Conservation (phyloP, 1,140 invertebrate species). For the Helicoverpa zea region DNA sequence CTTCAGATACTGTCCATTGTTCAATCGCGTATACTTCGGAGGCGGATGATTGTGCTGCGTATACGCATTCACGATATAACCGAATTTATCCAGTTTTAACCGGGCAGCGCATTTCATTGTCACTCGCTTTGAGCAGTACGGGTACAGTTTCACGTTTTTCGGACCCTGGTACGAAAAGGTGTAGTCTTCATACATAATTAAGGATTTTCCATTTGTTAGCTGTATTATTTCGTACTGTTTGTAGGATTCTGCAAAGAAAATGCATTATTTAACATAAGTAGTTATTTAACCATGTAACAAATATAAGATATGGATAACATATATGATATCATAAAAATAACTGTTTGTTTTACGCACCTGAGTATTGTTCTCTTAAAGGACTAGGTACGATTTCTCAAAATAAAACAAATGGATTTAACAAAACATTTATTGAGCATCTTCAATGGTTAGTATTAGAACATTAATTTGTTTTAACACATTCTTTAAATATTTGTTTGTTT, state of each 20-base stretch:
- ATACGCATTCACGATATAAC: constrained; percentile 3
- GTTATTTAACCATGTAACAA: too few relatives aligned
- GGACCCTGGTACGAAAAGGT: constrained; percentile 37
- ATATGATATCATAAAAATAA: too few relatives aligned
- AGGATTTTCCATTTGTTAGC: constrained; percentile 1
- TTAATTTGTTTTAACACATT: too few relatives aligned
- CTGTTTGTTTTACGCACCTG: background rate
- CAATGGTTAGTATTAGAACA: too few relatives aligned
- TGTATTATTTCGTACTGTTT: constrained; percentile 20
- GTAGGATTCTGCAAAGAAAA: constrained; percentile 12
- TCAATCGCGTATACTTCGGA: constrained; percentile 4
- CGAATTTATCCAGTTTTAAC: constrained; percentile 18
- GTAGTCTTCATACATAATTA: constrained; percentile 42
- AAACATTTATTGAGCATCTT: too few relatives aligned
- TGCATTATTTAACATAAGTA: background rate
- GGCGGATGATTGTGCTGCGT: constrained; percentile 54
- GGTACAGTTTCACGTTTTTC: background rate
- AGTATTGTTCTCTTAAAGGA: background rate
- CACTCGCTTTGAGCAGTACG: constrained; percentile 25
- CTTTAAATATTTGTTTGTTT: too few relatives aligned
- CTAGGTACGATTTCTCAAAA: too few relatives aligned
- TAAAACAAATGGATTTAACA: too few relatives aligned
- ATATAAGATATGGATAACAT: too few relatives aligned
- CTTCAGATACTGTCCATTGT: background rate
- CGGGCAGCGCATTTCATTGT: constrained; percentile 31